Percentiles rank a stretch among this genome's conserved stretches.
These are phyloP conservation scores for Volucella inflata DNA, from an alignment of 2,888 invertebrate species.

Conservation along the genomic window DNA sequence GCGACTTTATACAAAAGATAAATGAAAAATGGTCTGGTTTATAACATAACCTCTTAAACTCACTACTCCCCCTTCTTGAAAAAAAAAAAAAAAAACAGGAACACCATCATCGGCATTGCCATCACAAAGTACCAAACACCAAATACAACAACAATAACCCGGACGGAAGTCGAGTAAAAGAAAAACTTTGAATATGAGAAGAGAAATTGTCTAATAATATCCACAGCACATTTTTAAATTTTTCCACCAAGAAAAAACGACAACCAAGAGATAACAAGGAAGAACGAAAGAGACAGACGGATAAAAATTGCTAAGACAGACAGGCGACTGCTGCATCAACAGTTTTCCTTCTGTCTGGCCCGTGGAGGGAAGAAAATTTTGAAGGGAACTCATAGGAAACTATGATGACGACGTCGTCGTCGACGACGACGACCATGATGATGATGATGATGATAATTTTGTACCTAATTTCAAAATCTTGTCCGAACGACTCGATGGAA, in stretches of 20 bases:
- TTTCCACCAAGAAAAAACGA: not conserved
- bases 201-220: conserved; percentile 64
- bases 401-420: not conserved
- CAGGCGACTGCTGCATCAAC: conserved; percentile 75
- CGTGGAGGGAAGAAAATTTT: conserved; percentile 27
- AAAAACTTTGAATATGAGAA: conserved; percentile 49
- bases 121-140: not conserved
- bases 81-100: conserved; percentile 1
- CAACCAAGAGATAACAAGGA: not conserved
- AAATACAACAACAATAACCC: conserved; percentile 32
- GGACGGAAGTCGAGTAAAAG: conserved; percentile 13
- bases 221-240: conserved; percentile 50
- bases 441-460: conserved; percentile 49
- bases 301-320: conserved; percentile 69
- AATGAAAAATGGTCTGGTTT: conserved; percentile 69
- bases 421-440: not conserved
- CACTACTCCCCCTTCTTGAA: too few species aligned
- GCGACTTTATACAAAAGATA: conserved; percentile 62
- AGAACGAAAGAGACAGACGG: conserved; percentile 19
- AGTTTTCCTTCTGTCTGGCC: conserved; percentile 53
- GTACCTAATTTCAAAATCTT: conserved; percentile 66
- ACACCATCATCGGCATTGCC: not conserved
- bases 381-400: conserved; percentile 56
- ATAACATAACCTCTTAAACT: conserved; percentile 68
- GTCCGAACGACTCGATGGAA: conserved; percentile 47